phyloP scores from a whole-genome alignment of 2,888 invertebrate genomes.

The Pristionchus arcanus region DNA sequence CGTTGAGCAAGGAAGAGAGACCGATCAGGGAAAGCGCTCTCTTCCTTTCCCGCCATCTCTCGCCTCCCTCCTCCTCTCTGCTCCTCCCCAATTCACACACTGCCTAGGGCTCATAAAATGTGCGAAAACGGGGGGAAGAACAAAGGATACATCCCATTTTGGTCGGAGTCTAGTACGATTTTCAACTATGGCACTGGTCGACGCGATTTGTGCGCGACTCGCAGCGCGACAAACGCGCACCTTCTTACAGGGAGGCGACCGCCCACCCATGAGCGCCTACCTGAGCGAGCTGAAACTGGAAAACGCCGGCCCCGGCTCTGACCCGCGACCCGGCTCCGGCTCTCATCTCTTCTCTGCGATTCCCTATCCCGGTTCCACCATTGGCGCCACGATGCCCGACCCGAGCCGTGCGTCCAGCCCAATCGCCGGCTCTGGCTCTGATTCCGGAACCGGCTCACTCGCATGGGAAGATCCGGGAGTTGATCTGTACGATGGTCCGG shows the following conservation, averaged over 20 bases:
- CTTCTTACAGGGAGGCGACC: not conserved
- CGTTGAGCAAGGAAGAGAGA: not conserved
- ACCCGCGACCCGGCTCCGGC: not conserved
- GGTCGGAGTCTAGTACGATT: not conserved
- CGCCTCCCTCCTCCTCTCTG: not conserved
- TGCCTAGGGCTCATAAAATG: not conserved
- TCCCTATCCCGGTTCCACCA: not conserved
- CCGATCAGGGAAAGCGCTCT: not conserved
- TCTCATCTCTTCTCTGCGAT: not conserved
- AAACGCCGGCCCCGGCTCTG: not conserved
- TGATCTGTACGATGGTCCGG: not conserved
- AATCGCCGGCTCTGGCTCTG: not conserved
- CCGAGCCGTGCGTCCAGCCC: no score
- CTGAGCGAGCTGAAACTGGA: not conserved
- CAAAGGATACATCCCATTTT: not conserved
- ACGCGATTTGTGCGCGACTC: conserved; percentile 47
- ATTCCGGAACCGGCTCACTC: not conserved
- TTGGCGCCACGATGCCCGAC: no score
- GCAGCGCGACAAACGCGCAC: not conserved
- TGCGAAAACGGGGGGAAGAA: not conserved
- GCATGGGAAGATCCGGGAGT: not conserved
- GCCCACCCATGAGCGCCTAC: not conserved
- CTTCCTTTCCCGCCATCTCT: not conserved
- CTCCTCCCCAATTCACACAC: not conserved
- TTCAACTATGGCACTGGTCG: conserved; percentile 30